Conservation (phyloP, 2,113 vertebrate species). For the Ceyx cyanopectus region DNA sequence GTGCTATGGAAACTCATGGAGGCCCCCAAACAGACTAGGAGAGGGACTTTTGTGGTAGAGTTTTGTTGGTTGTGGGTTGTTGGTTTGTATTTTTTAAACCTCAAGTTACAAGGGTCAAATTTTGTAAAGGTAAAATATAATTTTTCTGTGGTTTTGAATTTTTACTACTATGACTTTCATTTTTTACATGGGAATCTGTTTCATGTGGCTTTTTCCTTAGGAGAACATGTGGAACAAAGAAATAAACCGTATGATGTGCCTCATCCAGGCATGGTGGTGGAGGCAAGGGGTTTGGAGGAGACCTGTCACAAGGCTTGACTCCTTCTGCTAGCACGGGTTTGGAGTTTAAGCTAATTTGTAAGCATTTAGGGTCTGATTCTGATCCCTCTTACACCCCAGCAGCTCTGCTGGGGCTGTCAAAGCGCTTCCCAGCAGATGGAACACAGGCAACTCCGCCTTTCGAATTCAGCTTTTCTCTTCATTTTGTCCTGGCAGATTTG, state of each 20-base stretch:
- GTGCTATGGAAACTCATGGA: constrained; percentile 79
- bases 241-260: not conserved
- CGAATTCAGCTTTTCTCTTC: accelerated
- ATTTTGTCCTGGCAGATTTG: not conserved
- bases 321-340: not conserved
- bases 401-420: not conserved
- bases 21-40: constrained; percentile 75
- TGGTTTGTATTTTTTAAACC: not conserved
- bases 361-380: constrained; percentile 22
- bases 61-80: not conserved
- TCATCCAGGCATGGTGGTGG: not conserved
- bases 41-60: constrained; percentile 42
- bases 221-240: not conserved
- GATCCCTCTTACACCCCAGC: not conserved
- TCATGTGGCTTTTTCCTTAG: not conserved
- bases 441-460: not conserved
- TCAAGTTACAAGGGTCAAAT: constrained; percentile 44
- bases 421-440: not conserved
- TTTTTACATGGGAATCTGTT: accelerated
- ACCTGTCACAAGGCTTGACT: not conserved
- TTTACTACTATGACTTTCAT: not conserved
- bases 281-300: not conserved
- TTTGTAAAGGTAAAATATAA: constrained; percentile 39
- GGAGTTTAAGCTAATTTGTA: constrained; percentile 47
- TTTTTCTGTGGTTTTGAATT: not conserved